Percentiles rank a stretch among this genome's conserved stretches.
These are phyloP conservation scores for Cheilosia soror DNA, from an alignment of 2,888 invertebrate genomes.

Conservation along the genomic window DNA sequence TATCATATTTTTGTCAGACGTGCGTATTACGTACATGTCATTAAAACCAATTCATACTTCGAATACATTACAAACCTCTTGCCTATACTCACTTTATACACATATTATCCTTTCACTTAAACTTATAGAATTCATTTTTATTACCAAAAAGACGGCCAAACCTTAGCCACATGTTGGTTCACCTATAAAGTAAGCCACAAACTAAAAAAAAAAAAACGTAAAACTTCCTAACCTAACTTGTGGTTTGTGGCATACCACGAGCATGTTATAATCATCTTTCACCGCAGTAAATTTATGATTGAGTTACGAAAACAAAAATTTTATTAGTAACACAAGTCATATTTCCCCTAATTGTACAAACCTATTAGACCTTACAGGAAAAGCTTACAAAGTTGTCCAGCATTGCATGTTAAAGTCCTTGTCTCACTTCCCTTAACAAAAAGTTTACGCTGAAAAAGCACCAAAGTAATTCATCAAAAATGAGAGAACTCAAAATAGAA, in stretches of 20 bases:
- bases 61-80: no score
- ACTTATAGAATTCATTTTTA: constrained; percentile 19
- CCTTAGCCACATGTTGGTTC: constrained; percentile 23
- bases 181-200: not conserved
- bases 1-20: no score
- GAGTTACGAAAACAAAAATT: constrained; percentile 19
- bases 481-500: not conserved
- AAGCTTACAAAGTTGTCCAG: constrained; percentile 29
- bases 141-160: constrained; percentile 13
- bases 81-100: no score
- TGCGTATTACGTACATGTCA: no score
- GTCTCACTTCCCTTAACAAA: constrained; percentile 23
- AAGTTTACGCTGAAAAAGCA: not conserved
- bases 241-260: constrained; percentile 4
- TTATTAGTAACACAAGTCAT: constrained; percentile 10
- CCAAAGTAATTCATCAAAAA: constrained; percentile 27
- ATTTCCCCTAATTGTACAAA: constrained; percentile 31
- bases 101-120: not conserved
- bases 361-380: constrained; percentile 1
- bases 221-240: not conserved
- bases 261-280: constrained; percentile 18
- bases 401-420: constrained; percentile 4
- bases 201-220: not conserved
- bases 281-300: constrained; percentile 40
- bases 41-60: no score